Evolutionary conservation across 2,888 invertebrate genomes (phyloP).

Genomic region (Timema podura): DNA sequence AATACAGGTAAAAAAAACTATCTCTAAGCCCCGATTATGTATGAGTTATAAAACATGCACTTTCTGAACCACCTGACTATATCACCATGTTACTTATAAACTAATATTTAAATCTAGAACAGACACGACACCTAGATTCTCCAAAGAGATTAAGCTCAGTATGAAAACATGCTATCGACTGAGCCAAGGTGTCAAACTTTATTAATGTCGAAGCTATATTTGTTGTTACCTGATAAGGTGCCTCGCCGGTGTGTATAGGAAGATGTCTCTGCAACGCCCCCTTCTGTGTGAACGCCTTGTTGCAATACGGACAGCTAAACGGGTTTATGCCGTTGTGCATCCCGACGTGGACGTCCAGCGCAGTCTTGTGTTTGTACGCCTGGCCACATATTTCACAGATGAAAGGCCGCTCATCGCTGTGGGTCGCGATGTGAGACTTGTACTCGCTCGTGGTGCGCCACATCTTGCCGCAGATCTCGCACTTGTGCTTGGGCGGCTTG

Average conservation of each 20-base stretch:
- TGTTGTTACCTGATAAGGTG: conserved; percentile 47
- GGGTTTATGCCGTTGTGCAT: conserved; percentile 50
- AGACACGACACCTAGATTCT: no score
- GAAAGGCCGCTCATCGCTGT: conserved; percentile 39
- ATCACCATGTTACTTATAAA: no score
- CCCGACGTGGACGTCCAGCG: conserved; percentile 58
- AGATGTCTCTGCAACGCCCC: conserved; percentile 57
- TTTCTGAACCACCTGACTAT: no score
- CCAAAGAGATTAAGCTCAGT: no score
- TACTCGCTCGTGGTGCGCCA: conserved; percentile 39
- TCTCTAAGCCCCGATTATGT: no score
- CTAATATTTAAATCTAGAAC: no score
- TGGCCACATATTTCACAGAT: conserved; percentile 55
- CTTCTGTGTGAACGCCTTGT: conserved; percentile 59
- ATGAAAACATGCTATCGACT: no score
- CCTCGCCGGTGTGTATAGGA: conserved; percentile 58
- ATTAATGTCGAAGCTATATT: no score
- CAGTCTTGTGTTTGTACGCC: conserved; percentile 59
- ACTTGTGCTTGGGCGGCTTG: conserved; percentile 31
- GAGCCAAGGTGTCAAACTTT: no score
- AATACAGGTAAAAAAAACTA: no score
- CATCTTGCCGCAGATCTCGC: conserved; percentile 38
- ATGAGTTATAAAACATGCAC: no score
- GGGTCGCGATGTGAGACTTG: conserved; percentile 38
- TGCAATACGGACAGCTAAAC: conserved; percentile 54